Conservation (phyloP, 2,113 vertebrate genomes). For the Spilogale gracilis region DNA sequence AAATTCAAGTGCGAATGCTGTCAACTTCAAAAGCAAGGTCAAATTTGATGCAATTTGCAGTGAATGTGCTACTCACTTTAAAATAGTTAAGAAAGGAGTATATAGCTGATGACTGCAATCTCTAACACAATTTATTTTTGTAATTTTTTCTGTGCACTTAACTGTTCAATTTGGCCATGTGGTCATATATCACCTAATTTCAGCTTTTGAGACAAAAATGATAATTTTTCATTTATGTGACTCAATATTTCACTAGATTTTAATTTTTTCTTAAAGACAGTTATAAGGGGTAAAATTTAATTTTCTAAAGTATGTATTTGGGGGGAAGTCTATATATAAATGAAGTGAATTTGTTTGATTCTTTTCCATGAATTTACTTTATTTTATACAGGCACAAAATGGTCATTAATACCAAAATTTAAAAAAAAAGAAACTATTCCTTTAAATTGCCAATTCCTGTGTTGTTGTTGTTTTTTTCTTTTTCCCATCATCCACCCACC, state of each 20-base stretch:
- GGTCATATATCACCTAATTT: background rate
- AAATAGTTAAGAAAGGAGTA: background rate
- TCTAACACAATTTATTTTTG: background rate
- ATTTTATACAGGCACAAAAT: background rate
- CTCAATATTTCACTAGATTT: background rate
- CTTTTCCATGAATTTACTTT: background rate
- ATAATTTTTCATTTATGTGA: background rate
- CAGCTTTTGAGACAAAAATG: background rate
- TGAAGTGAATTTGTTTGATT: background rate
- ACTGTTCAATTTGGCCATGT: background rate
- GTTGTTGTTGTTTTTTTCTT: background rate
- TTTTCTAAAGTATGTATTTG: background rate
- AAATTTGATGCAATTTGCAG: background rate
- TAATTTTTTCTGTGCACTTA: background rate
- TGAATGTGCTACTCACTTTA: background rate
- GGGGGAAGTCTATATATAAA: background rate
- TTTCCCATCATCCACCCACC: background rate
- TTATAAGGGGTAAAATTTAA: background rate
- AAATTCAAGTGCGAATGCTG: slow-evolving; percentile 7
- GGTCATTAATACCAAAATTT: background rate
- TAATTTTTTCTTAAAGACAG: background rate
- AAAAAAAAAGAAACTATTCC: background rate
- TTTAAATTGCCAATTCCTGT: background rate
- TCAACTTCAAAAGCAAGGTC: slow-evolving; percentile 36
- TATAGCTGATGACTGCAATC: slow-evolving; percentile 5